A percentile compares a stretch with the other conserved stretches of the same genome.
These are phyloP conservation scores for Esox niger DNA, from an alignment of 2,113 vertebrate genomes.

Conservation along the genomic window DNA sequence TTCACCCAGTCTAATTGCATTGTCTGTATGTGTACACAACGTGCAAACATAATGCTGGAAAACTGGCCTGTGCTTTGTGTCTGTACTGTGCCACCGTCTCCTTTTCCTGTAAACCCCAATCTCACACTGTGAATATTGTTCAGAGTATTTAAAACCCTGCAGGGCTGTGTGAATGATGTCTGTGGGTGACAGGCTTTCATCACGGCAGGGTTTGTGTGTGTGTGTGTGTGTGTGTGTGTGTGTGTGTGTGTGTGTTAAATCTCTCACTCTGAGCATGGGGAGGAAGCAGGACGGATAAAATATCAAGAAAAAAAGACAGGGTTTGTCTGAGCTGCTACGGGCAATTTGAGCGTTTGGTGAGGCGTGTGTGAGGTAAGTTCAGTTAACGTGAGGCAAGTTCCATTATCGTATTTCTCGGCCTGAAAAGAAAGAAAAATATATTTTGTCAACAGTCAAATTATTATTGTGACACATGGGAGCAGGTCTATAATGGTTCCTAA, in stretches of 20 bases:
- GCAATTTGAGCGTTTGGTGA: not conserved
- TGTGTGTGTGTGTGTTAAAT: not conserved
- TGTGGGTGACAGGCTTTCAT: too few species aligned
- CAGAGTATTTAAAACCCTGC: not conserved
- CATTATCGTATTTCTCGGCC: not conserved
- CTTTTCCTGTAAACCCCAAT: not conserved
- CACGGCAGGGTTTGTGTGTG: too few species aligned
- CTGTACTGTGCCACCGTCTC: constrained; percentile 18
- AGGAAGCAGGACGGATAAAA: not conserved
- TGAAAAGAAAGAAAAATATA: not conserved
- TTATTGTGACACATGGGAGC: not conserved
- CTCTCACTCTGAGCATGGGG: not conserved
- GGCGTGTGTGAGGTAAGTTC: too few species aligned
- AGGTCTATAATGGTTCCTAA: not conserved
- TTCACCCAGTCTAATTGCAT: not conserved
- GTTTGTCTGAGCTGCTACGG: too few species aligned
- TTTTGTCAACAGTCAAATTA: too few species aligned
- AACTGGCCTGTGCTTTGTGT: constrained; percentile 15
- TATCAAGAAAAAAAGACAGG: too few species aligned
- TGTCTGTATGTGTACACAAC: not conserved
- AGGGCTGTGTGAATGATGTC: too few species aligned
- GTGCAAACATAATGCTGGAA: not conserved
- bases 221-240: not conserved
- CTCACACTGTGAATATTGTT: not conserved
- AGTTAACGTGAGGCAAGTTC: too few species aligned